phyloP scores from a whole-genome alignment of 2,113 vertebrate genomes.

The Xiphorhynchus elegans region DNA sequence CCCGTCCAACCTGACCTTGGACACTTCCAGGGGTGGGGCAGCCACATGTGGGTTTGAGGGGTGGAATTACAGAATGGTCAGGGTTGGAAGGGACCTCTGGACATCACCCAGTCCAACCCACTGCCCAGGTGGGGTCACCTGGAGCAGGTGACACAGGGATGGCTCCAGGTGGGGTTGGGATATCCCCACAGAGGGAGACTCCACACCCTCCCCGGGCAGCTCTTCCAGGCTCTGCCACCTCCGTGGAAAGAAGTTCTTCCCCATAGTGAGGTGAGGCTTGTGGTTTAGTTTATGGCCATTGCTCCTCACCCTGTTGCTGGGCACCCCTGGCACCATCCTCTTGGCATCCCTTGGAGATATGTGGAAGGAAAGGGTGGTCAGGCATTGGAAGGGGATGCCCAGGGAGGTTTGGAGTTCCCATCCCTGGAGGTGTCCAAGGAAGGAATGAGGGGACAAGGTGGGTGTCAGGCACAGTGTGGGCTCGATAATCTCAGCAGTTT shows the following conservation, averaged over 20 bases:
- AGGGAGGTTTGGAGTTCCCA: too few species aligned
- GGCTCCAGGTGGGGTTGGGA: neutral
- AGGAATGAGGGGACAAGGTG: neutral
- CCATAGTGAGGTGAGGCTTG: neutral
- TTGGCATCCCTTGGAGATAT: neutral
- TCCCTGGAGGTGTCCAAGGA: too few species aligned
- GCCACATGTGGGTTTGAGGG: neutral
- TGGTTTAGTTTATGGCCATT: neutral
- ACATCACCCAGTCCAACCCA: neutral
- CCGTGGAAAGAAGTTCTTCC: neutral
- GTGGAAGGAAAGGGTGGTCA: too few species aligned
- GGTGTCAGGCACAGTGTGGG: fast-evolving
- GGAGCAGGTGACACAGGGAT: neutral
- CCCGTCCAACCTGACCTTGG: neutral
- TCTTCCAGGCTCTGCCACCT: neutral
- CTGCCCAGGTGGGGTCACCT: neutral
- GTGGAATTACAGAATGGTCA: neutral
- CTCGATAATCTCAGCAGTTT: neutral
- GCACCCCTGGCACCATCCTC: too few species aligned
- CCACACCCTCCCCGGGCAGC: neutral
- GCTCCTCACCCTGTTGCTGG: too few species aligned
- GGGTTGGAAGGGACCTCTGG: neutral
- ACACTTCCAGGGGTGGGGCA: neutral
- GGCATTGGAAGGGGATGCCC: too few species aligned
- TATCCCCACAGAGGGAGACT: neutral